Evolutionary conservation across 2,888 invertebrate genomes (phyloP).

Genomic region (Ormyrus pomaceus): DNA sequence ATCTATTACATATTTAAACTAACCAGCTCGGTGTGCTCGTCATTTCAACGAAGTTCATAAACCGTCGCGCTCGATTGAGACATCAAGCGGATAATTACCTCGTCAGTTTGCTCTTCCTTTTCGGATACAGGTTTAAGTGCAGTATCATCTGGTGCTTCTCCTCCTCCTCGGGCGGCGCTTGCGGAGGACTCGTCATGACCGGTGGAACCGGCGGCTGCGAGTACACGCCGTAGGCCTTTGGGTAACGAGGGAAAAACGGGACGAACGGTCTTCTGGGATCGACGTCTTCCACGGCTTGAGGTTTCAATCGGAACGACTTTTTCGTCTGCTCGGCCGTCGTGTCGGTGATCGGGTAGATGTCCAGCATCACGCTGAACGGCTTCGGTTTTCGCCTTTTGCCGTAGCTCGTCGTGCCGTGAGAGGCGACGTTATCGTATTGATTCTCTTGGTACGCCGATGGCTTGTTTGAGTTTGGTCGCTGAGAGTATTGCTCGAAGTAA

Average conservation of each 20-base stretch:
- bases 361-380: constrained; percentile 82
- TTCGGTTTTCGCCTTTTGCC: constrained; percentile 70
- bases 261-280: constrained; percentile 64
- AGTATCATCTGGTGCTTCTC: constrained; percentile 80
- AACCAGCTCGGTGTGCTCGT: too few relatives aligned
- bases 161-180: constrained; percentile 65
- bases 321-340: constrained; percentile 64
- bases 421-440: constrained; percentile 62
- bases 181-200: constrained; percentile 60
- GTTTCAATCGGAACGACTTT: constrained; percentile 53
- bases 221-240: constrained; percentile 59
- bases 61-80: background rate
- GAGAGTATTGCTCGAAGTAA: constrained; percentile 65
- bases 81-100: constrained; percentile 62
- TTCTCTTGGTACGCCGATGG: constrained; percentile 58
- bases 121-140: constrained; percentile 81
- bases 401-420: constrained; percentile 57
- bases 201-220: constrained; percentile 62
- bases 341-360: constrained; percentile 80
- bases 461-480: constrained; percentile 62
- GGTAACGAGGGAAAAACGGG: constrained; percentile 60
- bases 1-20: too few relatives aligned
- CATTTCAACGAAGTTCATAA: too few relatives aligned
- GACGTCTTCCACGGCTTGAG: constrained; percentile 61
- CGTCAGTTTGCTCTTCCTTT: constrained; percentile 73